These are phyloP conservation scores for Enteromius trimaculatus DNA, from an alignment of 2,797 vertebrate species.

Conservation along the genomic window DNA sequence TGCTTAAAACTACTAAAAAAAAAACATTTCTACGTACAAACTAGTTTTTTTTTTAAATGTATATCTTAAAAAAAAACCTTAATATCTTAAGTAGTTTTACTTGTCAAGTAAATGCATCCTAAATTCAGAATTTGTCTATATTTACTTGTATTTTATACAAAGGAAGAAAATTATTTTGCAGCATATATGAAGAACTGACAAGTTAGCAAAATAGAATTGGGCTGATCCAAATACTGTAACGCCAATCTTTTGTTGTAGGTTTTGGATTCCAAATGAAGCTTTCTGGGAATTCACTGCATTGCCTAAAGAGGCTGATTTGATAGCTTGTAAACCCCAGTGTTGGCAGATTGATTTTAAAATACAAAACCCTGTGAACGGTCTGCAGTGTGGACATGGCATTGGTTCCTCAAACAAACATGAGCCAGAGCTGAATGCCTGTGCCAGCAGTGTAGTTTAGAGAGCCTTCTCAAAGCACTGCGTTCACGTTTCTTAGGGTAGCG, in stretches of 20 bases:
- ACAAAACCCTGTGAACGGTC: not conserved
- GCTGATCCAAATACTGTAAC: not conserved
- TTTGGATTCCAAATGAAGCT: not conserved
- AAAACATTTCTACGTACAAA: no score
- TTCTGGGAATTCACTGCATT: not conserved
- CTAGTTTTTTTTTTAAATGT: no score
- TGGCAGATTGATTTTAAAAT: not conserved
- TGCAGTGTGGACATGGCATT: not conserved
- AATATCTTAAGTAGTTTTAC: no score
- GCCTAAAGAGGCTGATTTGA: not conserved
- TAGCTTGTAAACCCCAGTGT: not conserved
- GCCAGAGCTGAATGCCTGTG: slow-evolving; percentile 80
- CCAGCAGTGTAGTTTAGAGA: slow-evolving; percentile 80
- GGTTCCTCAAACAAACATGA: not conserved
- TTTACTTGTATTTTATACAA: no score
- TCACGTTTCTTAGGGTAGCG: slow-evolving; percentile 66
- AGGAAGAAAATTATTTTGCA: no score
- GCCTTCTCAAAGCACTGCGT: slow-evolving; percentile 70
- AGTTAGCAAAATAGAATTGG: not conserved
- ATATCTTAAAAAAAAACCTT: no score
- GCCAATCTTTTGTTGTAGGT: no score
- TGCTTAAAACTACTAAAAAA: no score
- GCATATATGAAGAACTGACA: no score
- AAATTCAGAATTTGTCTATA: no score
- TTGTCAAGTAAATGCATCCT: no score